Base-by-base conservation (phyloP, 2,797 vertebrate genomes). In the Enteromius anoplus region DNA sequence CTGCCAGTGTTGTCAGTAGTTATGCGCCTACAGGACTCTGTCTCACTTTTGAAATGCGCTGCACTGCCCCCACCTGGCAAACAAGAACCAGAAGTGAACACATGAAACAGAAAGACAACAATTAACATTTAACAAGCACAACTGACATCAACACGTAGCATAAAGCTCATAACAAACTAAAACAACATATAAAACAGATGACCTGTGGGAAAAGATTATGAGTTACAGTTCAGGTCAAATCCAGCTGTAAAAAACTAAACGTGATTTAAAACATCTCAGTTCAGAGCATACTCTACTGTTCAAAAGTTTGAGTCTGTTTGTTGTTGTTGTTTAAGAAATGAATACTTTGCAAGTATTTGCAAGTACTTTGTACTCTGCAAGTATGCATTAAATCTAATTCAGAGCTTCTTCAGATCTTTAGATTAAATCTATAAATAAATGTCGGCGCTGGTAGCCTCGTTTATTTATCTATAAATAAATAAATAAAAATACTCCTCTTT, bases 1-100 rank as follows among this genome's bases (percentile, higher is more conserved):
- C 42, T 40, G 32, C 40, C 14, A 5, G 8, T 19, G 17, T 32
- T 26, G 19, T 47, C 66, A 71, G 49, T 71, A 79, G 73, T 78
- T 78, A 47, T 76, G 15, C 11, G 21, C 19, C 58, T 78, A 68
- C 34, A 75, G 21, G 77, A 66, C 69, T 86, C 70, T 75, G 65
- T 86, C 94, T 95, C 94, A 95, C 93, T 53, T 93, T 89, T 37
- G 87, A 82, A 88, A 76, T 83, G 86, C 26, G 91, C 86, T 65
- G 85, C 29, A 89, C 75, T 80, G 88, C 88, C 84, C 17, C 65
- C 82, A 89, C 90, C 93, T 95, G 94, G 82, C 81, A 55, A 89
- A 86, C 84, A 86, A 88, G 90, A 88, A 90, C 88, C 83, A 87
- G 72, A 91, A 40, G 45, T 84, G 76, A 83, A 85, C n/a, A 78